These are phyloP conservation scores for Bellardia pandia DNA, from an alignment of 2,888 invertebrate species.

Conservation along the genomic window DNA sequence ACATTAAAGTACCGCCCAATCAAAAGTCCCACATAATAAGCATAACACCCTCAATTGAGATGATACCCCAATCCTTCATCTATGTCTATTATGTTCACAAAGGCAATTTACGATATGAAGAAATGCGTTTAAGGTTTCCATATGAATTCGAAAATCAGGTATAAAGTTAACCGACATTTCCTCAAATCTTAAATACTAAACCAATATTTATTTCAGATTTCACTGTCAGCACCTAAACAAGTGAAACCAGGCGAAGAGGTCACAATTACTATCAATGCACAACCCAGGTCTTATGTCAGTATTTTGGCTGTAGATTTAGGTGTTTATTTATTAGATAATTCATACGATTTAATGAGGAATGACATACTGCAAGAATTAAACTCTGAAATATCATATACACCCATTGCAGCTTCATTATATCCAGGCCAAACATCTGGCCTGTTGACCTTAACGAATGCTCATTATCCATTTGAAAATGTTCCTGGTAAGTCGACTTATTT, in stretches of 20 bases:
- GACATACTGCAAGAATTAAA: not conserved
- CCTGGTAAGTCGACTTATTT: slow-evolving; percentile 82
- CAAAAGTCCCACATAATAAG: slow-evolving; percentile 43
- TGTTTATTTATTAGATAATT: slow-evolving; percentile 43
- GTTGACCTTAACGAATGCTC: slow-evolving; percentile 81
- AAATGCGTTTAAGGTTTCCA: slow-evolving; percentile 40
- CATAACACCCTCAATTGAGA: slow-evolving; percentile 60
- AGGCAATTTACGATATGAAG: slow-evolving; percentile 60
- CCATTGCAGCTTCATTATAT: not conserved
- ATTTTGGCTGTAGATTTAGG: slow-evolving; percentile 81
- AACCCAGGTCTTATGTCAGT: slow-evolving; percentile 93
- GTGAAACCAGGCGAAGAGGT: slow-evolving; percentile 86
- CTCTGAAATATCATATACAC: not conserved
- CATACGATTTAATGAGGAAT: slow-evolving; percentile 74
- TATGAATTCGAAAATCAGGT: slow-evolving; percentile 62
- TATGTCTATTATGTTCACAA: slow-evolving; percentile 61
- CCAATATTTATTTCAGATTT: slow-evolving; percentile 84
- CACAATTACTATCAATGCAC: slow-evolving; percentile 90
- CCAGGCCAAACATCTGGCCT: slow-evolving; percentile 78
- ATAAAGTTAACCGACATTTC: too few relatives aligned
- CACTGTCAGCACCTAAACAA: slow-evolving; percentile 87
- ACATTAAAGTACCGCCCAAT: slow-evolving; percentile 36
- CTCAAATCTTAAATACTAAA: too few relatives aligned
- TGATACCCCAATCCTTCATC: slow-evolving; percentile 55
- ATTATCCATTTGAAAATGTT: slow-evolving; percentile 76